Percentiles rank a stretch among this genome's conserved stretches.
Conservation (phyloP, 2,797 vertebrate genomes). For the Lepidocolaptes lacrymiger region DNA sequence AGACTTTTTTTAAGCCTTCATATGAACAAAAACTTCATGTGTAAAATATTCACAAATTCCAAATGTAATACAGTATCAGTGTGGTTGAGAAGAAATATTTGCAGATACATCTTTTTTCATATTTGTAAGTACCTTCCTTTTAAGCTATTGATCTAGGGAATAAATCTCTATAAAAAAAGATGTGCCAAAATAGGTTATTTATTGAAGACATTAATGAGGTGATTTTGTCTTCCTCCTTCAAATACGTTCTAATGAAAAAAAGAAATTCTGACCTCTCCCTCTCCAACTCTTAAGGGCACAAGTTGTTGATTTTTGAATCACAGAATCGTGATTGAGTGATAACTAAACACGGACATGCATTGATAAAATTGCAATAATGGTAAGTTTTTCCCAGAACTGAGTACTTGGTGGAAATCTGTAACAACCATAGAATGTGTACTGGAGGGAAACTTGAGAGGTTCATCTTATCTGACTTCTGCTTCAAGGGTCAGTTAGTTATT, state of each 20-base stretch:
- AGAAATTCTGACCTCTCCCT: no score
- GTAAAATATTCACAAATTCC: neutral
- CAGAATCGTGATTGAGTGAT: no score
- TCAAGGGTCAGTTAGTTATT: neutral
- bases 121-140: neutral
- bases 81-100: neutral
- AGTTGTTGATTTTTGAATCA: no score
- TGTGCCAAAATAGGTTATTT: neutral
- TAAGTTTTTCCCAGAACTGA: neutral
- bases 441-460: neutral
- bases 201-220: neutral
- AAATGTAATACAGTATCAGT: neutral
- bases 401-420: neutral
- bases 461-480: neutral
- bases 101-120: neutral
- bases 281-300: no score
- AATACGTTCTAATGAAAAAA: no score
- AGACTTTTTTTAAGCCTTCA: neutral
- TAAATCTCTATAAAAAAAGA: neutral
- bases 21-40: neutral
- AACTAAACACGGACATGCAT: no score
- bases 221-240: no score
- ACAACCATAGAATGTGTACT: neutral
- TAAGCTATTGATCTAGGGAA: neutral
- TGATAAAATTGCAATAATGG: neutral